phyloP scores from a whole-genome alignment of 92 coral and sea anemone genomes.

The Epizoanthus stellaris region DNA sequence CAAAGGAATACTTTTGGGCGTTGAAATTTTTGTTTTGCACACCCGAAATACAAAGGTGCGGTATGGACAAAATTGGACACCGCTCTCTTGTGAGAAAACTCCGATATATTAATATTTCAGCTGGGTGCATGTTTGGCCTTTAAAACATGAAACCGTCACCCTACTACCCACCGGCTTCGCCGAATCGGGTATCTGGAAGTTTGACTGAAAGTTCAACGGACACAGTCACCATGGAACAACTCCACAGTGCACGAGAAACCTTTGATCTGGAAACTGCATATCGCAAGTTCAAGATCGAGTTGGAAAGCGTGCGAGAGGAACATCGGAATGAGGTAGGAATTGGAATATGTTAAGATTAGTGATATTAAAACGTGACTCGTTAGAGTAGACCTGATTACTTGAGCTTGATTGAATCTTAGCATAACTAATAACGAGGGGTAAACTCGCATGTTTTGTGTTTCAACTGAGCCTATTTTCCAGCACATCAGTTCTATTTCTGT shows the following conservation, averaged over 20 bases:
- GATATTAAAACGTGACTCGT: neutral
- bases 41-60: slow-evolving; percentile 14
- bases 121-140: neutral
- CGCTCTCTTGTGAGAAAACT: neutral
- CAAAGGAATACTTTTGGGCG: slow-evolving; percentile 25
- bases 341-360: neutral
- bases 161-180: slow-evolving; percentile 2
- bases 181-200: slow-evolving; percentile 10
- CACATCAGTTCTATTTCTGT: neutral
- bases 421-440: neutral
- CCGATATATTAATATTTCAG: neutral
- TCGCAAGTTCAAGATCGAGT: slow-evolving; percentile 88
- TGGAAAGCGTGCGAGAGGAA: slow-evolving; percentile 89
- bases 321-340: slow-evolving; percentile 90
- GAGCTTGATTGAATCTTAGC: neutral
- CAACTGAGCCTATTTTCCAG: no score
- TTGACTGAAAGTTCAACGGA: slow-evolving; percentile 43
- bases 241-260: slow-evolving; percentile 95
- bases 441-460: neutral
- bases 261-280: slow-evolving; percentile 94
- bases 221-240: slow-evolving; percentile 84
- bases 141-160: slow-evolving; percentile 27
- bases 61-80: neutral
- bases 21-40: slow-evolving; percentile 26
- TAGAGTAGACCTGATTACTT: neutral